phyloP scores from a whole-genome alignment of 2,888 invertebrate species.

The Troilus luridus region DNA sequence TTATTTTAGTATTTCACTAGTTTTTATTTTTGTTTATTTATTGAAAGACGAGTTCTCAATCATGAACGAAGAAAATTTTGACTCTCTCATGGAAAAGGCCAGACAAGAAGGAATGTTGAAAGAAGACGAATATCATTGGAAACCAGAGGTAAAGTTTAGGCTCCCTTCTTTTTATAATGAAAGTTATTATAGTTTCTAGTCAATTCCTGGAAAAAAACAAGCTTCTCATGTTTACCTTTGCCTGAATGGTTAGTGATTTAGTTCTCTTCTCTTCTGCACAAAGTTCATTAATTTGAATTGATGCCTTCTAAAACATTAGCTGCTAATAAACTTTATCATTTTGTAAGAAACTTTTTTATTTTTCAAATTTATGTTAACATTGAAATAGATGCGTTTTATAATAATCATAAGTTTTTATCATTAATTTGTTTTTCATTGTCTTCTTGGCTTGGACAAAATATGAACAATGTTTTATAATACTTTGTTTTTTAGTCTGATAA shows the following conservation, averaged over 20 bases:
- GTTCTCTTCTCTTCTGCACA: not conserved
- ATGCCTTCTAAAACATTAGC: constrained; percentile 9
- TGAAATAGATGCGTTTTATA: not conserved
- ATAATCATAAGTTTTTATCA: not conserved
- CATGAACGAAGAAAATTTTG: constrained; percentile 62
- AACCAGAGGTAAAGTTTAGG: constrained; percentile 21
- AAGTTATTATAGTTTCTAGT: not conserved
- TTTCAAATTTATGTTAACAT: not conserved
- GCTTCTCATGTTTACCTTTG: not conserved
- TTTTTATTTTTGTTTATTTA: not conserved
- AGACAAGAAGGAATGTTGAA: constrained; percentile 56
- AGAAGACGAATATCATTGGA: constrained; percentile 31
- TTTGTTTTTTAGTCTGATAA: constrained; percentile 55
- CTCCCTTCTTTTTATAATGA: not conserved
- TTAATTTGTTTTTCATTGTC: not conserved
- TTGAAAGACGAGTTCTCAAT: not conserved
- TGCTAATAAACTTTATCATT: constrained; percentile 11
- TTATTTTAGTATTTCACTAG: not conserved
- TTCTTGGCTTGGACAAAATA: not conserved
- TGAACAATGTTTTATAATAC: not conserved
- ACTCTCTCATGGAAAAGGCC: constrained; percentile 62
- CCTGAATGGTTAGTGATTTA: not conserved
- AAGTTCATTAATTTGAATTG: not conserved
- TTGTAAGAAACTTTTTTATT: not conserved
- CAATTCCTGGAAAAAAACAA: not conserved